Conservation (phyloP, 2,888 invertebrate genomes). For the Isotomurus palustris region DNA sequence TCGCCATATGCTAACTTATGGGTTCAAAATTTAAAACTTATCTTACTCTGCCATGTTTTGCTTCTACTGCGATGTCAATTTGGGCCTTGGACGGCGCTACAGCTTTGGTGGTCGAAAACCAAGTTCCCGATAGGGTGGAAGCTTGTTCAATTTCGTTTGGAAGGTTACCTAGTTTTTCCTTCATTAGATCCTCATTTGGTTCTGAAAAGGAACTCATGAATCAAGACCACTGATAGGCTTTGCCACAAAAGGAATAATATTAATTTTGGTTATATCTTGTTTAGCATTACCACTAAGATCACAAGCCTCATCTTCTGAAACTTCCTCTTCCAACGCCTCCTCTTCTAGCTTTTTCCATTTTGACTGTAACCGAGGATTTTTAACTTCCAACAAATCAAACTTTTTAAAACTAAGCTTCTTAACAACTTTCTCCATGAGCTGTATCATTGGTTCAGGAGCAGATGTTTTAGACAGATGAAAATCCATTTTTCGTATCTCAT, state of each 20-base stretch:
- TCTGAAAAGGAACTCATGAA: constrained; percentile 17
- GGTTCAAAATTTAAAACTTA: not conserved
- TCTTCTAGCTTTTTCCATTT: constrained; percentile 34
- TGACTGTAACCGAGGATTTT: constrained; percentile 34
- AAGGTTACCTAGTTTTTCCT: constrained; percentile 16
- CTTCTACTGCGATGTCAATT: constrained; percentile 35
- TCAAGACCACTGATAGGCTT: not conserved
- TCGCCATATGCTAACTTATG: not conserved
- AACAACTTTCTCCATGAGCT: constrained; percentile 32
- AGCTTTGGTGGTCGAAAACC: constrained; percentile 2
- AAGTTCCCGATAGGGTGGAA: not conserved
- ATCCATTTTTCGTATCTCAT: constrained; percentile 25
- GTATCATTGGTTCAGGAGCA: constrained; percentile 6
- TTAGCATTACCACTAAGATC: constrained; percentile 29
- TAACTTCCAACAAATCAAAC: constrained; percentile 26
- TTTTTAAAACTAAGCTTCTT: constrained; percentile 35
- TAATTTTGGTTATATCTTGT: not conserved
- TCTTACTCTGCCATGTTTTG: constrained; percentile 31
- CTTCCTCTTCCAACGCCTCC: constrained; percentile 24
- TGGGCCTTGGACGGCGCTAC: not conserved
- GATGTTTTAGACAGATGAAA: constrained; percentile 2
- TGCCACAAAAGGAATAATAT: not conserved
- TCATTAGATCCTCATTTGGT: constrained; percentile 35
- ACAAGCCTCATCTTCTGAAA: constrained; percentile 20
- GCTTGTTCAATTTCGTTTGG: constrained; percentile 12